These are phyloP conservation scores for Dendrolimus houi DNA, from an alignment of 2,888 invertebrate species.

Conservation along the genomic window DNA sequence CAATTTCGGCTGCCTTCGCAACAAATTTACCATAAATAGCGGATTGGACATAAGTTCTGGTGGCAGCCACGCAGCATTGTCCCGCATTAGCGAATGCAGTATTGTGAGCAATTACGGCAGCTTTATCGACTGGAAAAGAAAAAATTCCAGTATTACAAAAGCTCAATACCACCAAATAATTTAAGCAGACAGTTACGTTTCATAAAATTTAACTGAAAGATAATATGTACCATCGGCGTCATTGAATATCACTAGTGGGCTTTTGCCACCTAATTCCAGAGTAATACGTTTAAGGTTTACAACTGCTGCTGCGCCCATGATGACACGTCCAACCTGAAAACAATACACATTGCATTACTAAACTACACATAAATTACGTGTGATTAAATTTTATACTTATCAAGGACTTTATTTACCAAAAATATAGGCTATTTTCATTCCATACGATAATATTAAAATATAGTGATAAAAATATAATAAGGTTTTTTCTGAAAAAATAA, in stretches of 20 bases:
- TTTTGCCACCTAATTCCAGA: constrained; percentile 92
- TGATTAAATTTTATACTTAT: too few relatives aligned
- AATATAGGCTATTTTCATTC: too few relatives aligned
- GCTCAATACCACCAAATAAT: too few relatives aligned
- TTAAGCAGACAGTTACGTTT: too few relatives aligned
- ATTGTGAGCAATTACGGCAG: constrained; percentile 48
- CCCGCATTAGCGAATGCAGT: constrained; percentile 56
- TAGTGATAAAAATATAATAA: too few relatives aligned
- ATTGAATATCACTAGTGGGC: constrained; percentile 89
- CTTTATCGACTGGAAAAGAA: constrained; percentile 40
- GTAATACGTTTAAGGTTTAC: constrained; percentile 90
- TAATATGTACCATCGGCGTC: constrained; percentile 81
- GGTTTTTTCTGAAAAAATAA: too few relatives aligned
- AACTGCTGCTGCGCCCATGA: constrained; percentile 81
- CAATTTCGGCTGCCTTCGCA: constrained; percentile 81
- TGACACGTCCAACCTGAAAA: constrained; percentile 54
- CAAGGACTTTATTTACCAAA: too few relatives aligned
- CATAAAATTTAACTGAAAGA: too few relatives aligned
- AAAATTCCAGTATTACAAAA: too few relatives aligned
- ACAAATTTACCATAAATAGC: constrained; percentile 92
- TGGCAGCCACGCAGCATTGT: constrained; percentile 81
- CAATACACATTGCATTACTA: neutral
- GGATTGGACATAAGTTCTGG: constrained; percentile 92
- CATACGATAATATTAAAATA: too few relatives aligned
- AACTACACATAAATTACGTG: too few relatives aligned